Evolutionary conservation across 1,140 invertebrate species (phyloP), one percentile per base, ranked within the genome.

Genomic region (Capitella teleta): DNA sequence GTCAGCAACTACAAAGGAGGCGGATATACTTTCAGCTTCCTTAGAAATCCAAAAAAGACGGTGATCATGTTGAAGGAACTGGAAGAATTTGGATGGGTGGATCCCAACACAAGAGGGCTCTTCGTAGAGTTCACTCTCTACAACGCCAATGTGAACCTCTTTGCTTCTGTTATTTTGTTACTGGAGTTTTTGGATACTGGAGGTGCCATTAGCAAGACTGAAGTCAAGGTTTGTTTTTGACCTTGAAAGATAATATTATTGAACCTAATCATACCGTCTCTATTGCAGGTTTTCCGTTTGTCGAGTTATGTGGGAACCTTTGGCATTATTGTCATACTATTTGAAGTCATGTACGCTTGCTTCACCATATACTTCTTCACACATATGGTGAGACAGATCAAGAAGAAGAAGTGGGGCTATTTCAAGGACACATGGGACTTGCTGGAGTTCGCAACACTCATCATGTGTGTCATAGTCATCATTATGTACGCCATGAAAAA

Each of bases 391-490:
- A 60, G 54, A 26, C 61, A 63, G 47, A 46, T 73, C 1, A 62
- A 57, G 45, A 61, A 67, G 34, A 54, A 74, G 48, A 66, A 63
- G 40, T 53, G 56, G 37, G 58, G 61, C 19, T 77, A 77, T 57
- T 74, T 77, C 52, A 61, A 61, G 12, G 60, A 62, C 24, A 76
- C 75, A 60, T 77, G 75, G 75, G 74, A 74, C 48, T 57, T 70
- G 26, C 57, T 74, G 28, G 75, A 76, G 53, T 66, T 76, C 45
- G 55, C 61, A 16, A 66, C 74, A 8, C 59, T 75, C 42, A 53
- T 61, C 23, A 62, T 76, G 16, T 67, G 66, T 23, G 65, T 76
- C 28, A 49, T 64, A 8, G 67, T 65, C 41, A 74, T 77, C 37
- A 68, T 59, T 3, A 68, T 77, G 61, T 77, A 75, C 54, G 60